phyloP scores from a whole-genome alignment of 2,888 invertebrate species.

The Alitta virens region DNA sequence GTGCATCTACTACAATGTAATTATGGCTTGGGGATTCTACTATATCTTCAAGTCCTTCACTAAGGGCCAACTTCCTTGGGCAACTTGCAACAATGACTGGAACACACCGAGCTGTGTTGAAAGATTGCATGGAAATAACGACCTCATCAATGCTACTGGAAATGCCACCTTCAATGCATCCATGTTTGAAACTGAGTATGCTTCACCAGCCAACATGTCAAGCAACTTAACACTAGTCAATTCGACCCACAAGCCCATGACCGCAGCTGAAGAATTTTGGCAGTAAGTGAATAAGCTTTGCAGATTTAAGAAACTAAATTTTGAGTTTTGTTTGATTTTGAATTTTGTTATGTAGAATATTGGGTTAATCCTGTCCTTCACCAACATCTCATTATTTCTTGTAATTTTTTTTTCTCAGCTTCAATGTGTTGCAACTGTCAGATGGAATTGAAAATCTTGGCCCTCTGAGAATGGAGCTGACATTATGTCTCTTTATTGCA shows the following conservation, averaged over 20 bases:
- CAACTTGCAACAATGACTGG: conserved; percentile 52
- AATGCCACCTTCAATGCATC: conserved; percentile 4
- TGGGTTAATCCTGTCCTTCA: too few species aligned
- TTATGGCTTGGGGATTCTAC: conserved; percentile 55
- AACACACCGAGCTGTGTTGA: conserved; percentile 36
- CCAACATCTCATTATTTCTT: too few species aligned
- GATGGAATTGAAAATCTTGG: conserved; percentile 46
- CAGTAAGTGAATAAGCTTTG: conserved; percentile 30
- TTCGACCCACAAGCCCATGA: conserved; percentile 19
- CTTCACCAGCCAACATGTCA: too few species aligned
- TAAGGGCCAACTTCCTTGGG: conserved; percentile 47
- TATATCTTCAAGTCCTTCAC: conserved; percentile 54
- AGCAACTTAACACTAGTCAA: not conserved
- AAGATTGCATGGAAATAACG: not conserved
- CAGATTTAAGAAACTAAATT: too few species aligned
- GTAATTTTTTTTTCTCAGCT: conserved; percentile 27
- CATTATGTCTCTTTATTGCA: conserved; percentile 40
- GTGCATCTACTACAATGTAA: conserved; percentile 57
- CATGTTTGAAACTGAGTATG: not conserved
- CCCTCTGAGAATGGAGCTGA: conserved; percentile 39
- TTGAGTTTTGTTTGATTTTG: too few species aligned
- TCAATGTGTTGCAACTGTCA: conserved; percentile 41
- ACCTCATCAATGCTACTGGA: not conserved
- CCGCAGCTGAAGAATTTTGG: conserved; percentile 35
- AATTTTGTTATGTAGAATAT: too few species aligned